Evolutionary conservation across 2,888 invertebrate species (phyloP).

Genomic region (Tillus elongatus): DNA sequence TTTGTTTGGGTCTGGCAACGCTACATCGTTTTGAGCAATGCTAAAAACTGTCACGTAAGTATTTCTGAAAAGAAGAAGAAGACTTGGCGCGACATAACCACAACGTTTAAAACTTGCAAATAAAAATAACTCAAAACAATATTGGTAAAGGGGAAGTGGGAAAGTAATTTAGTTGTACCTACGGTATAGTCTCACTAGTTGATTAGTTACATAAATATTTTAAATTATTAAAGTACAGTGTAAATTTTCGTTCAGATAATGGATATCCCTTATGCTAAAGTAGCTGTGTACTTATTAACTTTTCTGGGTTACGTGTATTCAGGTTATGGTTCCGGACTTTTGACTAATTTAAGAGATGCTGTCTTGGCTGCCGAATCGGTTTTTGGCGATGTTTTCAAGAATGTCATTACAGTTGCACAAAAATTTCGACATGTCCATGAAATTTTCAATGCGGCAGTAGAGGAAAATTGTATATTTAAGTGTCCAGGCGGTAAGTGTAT

Average conservation of each 20-base stretch:
- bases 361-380: constrained; percentile 71
- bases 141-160: no score
- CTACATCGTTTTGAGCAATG: no score
- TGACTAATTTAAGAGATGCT: constrained; percentile 67
- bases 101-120: no score
- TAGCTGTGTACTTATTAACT: constrained; percentile 64
- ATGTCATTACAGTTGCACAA: constrained; percentile 62
- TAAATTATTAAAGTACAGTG: no score
- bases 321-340: constrained; percentile 67
- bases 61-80: no score
- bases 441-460: constrained; percentile 75
- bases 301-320: constrained; percentile 73
- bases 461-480: constrained; percentile 68
- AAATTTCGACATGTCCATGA: constrained; percentile 70
- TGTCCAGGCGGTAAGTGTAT: constrained; percentile 61
- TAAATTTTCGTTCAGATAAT: constrained; percentile 39
- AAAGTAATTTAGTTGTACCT: no score
- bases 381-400: constrained; percentile 67
- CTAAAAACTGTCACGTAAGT: no score
- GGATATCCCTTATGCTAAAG: constrained; percentile 69
- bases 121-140: no score
- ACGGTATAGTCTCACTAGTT: no score
- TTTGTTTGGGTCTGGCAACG: no score
- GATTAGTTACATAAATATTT: no score
- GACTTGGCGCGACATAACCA: no score